phyloP scores from a whole-genome alignment of 2,888 invertebrate genomes.

The Diaprepes abbreviatus region DNA sequence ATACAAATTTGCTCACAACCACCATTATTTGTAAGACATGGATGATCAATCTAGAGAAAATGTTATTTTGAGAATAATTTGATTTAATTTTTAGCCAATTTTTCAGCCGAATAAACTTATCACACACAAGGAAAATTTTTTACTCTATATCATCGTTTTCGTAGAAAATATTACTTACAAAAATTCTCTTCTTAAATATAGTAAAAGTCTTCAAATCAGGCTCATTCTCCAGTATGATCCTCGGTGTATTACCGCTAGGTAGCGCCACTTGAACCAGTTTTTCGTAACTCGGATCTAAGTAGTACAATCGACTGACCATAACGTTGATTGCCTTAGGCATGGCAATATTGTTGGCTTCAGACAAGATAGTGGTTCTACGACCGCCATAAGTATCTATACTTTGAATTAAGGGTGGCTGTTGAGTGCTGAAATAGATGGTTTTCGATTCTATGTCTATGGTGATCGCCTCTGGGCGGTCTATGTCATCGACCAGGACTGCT shows the following conservation, averaged over 20 bases:
- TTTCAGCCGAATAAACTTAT: no score
- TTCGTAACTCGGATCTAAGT: conserved; percentile 90
- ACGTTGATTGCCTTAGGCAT: conserved; percentile 87
- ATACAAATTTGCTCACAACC: conserved; percentile 96
- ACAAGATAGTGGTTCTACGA: conserved; percentile 77
- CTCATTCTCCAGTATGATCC: conserved; percentile 85
- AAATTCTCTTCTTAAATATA: conserved; percentile 87
- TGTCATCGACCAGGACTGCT: conserved; percentile 78
- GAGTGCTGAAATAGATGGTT: conserved; percentile 89
- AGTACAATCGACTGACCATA: conserved; percentile 85
- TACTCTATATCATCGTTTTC: neutral
- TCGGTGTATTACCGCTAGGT: conserved; percentile 83
- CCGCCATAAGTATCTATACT: conserved; percentile 79
- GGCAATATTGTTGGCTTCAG: conserved; percentile 79
- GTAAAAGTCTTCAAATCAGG: conserved; percentile 89
- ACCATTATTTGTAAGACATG: conserved; percentile 88
- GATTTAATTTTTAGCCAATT: no score
- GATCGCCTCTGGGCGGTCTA: conserved; percentile 86
- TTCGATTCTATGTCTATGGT: conserved; percentile 87
- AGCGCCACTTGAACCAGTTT: conserved; percentile 89
- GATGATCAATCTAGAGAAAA: conserved; percentile 75
- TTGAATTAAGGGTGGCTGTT: conserved; percentile 79
- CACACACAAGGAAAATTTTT: no score
- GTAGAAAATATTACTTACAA: conserved; percentile 60
- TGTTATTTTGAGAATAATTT: no score